Evolutionary conservation across 92 coral and sea anemone genomes (phyloP).

Genomic region (Porites rus): DNA sequence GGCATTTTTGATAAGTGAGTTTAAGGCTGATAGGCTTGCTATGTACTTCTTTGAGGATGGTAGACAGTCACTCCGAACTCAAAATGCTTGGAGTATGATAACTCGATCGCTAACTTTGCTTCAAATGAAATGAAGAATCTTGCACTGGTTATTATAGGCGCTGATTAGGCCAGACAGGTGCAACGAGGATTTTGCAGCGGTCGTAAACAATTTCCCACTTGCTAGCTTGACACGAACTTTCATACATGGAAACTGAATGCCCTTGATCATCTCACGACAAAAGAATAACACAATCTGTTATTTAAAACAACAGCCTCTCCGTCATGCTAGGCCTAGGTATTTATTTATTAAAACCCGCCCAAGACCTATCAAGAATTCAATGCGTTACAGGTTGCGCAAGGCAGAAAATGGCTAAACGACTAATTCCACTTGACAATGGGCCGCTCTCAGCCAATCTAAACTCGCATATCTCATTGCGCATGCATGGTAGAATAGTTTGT

Average conservation of each 20-base stretch:
- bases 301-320: constrained; percentile 76
- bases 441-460: constrained; percentile 76
- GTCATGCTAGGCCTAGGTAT: constrained; percentile 70
- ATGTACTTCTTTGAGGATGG: not conserved
- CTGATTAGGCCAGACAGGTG: constrained; percentile 56
- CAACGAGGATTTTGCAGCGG: constrained; percentile 35
- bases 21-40: not conserved
- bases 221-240: constrained; percentile 61
- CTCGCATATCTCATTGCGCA: constrained; percentile 79
- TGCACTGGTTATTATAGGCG: constrained; percentile 37
- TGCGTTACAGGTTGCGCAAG: constrained; percentile 80
- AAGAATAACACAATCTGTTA: constrained; percentile 70
- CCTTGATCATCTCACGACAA: constrained; percentile 82
- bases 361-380: constrained; percentile 78
- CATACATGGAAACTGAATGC: constrained; percentile 71
- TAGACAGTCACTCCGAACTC: constrained; percentile 10
- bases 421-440: constrained; percentile 71
- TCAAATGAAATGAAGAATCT: constrained; percentile 26
- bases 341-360: constrained; percentile 95
- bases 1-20: constrained; percentile 77
- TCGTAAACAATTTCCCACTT: constrained; percentile 88
- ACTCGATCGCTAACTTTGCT: constrained; percentile 42
- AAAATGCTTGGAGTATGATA: constrained; percentile 41
- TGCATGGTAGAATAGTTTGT: constrained; percentile 90
- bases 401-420: constrained; percentile 69